Conservation (phyloP, 2,888 invertebrate species). For the Ennomos erosarius region DNA sequence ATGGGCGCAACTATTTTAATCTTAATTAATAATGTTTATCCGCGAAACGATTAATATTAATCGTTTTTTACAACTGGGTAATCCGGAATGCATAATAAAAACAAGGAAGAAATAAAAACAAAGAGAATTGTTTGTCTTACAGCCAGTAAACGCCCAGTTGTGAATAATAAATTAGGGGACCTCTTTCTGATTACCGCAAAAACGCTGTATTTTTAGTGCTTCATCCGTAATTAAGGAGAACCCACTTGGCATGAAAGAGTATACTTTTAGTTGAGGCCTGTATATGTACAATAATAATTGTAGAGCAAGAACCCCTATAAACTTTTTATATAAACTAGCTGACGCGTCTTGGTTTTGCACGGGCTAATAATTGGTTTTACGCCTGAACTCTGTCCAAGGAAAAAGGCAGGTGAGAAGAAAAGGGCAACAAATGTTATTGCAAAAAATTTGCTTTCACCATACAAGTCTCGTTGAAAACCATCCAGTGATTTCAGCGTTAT, state of each 20-base stretch:
- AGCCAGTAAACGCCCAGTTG: conserved; percentile 8
- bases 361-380: no score
- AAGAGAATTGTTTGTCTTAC: conserved; percentile 22
- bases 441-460: no score
- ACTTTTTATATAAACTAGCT: no score
- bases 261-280: neutral
- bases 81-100: conserved; percentile 28
- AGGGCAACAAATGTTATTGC: no score
- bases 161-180: conserved; percentile 18
- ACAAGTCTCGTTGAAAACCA: no score
- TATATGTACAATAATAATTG: no score
- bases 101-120: conserved; percentile 19
- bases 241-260: conserved; percentile 1
- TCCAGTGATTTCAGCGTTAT: no score
- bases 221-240: conserved; percentile 11
- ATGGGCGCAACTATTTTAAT: no score
- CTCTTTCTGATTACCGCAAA: conserved; percentile 10
- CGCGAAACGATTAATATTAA: conserved; percentile 18
- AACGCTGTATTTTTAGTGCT: conserved; percentile 14
- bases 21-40: conserved; percentile 6
- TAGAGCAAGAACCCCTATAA: no score
- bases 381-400: no score
- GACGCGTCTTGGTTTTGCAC: no score
- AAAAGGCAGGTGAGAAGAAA: no score
- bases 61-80: conserved; percentile 21